Base-by-base conservation (phyloP, 2,888 invertebrate genomes). In the Leucozona laternaria region DNA sequence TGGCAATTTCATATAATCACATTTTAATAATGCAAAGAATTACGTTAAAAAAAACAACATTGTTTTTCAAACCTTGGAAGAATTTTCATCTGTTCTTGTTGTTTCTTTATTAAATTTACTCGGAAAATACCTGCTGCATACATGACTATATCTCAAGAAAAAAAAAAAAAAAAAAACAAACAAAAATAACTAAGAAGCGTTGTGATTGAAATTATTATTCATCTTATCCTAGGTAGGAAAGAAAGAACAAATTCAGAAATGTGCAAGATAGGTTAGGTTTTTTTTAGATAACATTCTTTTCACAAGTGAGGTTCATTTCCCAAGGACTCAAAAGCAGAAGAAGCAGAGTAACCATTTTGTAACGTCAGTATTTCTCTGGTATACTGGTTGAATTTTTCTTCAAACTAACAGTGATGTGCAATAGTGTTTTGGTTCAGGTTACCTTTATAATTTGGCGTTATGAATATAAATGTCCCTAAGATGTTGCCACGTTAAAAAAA, bases 171-270 rank as follows among this genome's bases (percentile, higher is more conserved):
- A 20, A 28, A 28, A 50, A n/a, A n/a, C n/a, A 17, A 31, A 55
- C 31, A 55, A n/a, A 31, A 20, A 28, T n/a, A 50, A 20, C 20
- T 6, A 53, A 25, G 13, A 50, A n/a, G 11, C 8, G 31, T 55
- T 31, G 55, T 60, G 13, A 60, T 60, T 40, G 40, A 60, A 58
- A 60, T n/a, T n/a, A 60, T 60, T 60, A 40, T 40, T 40, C 22
- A 60, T 40, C 37, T 40, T 60, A 15, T 17, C 15, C 60, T 60
- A 25, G 53, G 28, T 28, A 8, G 53, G 13, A 55, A 55, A 31
- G 31, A 55, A 55, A 28, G 34, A 31, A 57, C 57, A 57, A 4
- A n/a, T n/a, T n/a, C 31, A 11, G 11, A 53, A 53, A n/a, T 13
- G 31, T 57, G 17, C 57, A 57, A 31, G 31, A 34, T 31, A 3